phyloP scores from a whole-genome alignment of 2,113 vertebrate genomes.

The Nestor notabilis region DNA sequence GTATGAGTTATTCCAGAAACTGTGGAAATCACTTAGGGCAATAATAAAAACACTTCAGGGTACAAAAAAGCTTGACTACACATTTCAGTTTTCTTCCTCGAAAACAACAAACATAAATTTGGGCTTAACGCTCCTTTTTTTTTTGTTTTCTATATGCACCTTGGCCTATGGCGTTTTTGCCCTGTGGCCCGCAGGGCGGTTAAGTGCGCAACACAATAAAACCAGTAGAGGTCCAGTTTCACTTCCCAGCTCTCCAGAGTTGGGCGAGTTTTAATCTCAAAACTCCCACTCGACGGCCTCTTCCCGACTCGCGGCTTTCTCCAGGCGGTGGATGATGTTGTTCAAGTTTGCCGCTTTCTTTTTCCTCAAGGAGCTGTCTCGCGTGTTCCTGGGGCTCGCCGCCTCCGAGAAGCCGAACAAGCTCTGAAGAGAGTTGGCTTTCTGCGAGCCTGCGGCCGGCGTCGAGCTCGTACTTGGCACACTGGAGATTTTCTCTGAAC shows the following conservation, averaged over 20 bases:
- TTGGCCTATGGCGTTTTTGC: constrained; percentile 95
- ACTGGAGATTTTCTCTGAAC: constrained; percentile 74
- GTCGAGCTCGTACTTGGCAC: constrained; percentile 87
- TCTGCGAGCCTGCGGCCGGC: constrained; percentile 67
- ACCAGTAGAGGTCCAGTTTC: constrained; percentile 83
- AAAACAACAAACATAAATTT: constrained; percentile 85
- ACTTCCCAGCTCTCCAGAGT: constrained; percentile 78
- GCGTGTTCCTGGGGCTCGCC: constrained; percentile 85
- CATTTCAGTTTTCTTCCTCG: constrained; percentile 85
- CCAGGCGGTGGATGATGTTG: constrained; percentile 97
- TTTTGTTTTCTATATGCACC: constrained; percentile 89
- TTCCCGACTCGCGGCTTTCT: constrained; percentile 95
- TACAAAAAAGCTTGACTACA: constrained; percentile 88
- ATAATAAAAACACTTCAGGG: constrained; percentile 89
- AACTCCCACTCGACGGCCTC: constrained; percentile 97
- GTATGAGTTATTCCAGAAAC: constrained; percentile 96
- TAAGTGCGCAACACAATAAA: constrained; percentile 93
- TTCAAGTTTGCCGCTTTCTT: constrained; percentile 98
- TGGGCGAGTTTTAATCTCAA: constrained; percentile 81
- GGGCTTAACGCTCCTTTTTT: constrained; percentile 86
- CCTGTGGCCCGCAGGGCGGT: constrained; percentile 94
- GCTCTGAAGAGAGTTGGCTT: constrained; percentile 80
- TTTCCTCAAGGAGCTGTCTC: constrained; percentile 95
- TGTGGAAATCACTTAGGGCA: constrained; percentile 95
- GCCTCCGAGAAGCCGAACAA: constrained; percentile 91